A percentile compares a stretch with the other conserved stretches of the same genome.
phyloP scores from a whole-genome alignment of 2,797 vertebrate species.

The Pangasius macronema region DNA sequence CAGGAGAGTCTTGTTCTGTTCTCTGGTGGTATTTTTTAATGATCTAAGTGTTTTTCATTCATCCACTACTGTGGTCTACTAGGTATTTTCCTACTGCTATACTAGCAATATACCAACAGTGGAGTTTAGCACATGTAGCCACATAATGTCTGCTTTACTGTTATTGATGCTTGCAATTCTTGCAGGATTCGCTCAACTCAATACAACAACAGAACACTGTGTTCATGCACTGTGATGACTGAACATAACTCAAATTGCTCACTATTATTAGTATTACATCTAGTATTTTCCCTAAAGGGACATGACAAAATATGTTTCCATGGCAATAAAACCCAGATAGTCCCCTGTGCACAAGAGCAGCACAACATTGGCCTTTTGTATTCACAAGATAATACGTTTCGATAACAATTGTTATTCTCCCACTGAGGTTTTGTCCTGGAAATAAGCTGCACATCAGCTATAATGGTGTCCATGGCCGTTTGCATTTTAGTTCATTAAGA shows the following conservation, averaged over 20 bases:
- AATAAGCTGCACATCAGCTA: not conserved
- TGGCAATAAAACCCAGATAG: conserved; percentile 3
- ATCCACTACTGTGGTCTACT: not conserved
- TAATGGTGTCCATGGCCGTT: not conserved
- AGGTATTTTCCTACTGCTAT: not conserved
- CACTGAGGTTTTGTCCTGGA: conserved; percentile 10
- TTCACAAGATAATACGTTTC: conserved; percentile 1
- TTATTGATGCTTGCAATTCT: not conserved
- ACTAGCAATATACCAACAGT: not conserved
- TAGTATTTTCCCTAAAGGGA: not conserved
- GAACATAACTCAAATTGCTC: not conserved
- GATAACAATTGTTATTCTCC: not conserved
- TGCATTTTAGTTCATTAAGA: conserved; percentile 37
- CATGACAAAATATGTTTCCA: conserved; percentile 38
- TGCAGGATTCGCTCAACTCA: not conserved
- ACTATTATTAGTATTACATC: not conserved
- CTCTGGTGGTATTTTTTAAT: not conserved
- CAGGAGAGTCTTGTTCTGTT: not conserved
- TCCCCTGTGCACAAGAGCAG: not conserved
- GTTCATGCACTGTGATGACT: not conserved
- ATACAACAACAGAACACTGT: not conserved
- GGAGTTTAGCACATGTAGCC: not conserved
- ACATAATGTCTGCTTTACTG: not conserved
- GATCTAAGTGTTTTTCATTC: not conserved
- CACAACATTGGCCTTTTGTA: conserved; percentile 17